Conservation (phyloP, 2,888 invertebrate genomes). For the Lymantria dispar region DNA sequence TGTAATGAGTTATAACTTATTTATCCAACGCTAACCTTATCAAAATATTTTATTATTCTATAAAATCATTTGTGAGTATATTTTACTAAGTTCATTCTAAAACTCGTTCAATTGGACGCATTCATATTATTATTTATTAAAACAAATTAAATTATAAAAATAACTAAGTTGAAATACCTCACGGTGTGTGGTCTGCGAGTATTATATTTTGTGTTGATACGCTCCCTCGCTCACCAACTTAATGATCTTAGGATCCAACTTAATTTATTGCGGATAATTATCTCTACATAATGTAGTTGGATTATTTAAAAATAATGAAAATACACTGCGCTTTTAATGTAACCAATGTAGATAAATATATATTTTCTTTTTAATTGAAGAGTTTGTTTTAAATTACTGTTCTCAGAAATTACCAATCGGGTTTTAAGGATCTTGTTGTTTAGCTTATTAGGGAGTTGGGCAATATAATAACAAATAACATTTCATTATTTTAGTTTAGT, state of each 20-base stretch:
- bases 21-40: too few relatives aligned
- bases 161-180: conserved; percentile 27
- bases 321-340: neutral
- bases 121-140: conserved; percentile 1
- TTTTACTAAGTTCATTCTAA: conserved; percentile 4
- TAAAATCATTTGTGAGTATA: neutral
- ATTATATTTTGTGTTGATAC: conserved; percentile 26
- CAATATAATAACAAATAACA: too few relatives aligned
- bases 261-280: conserved; percentile 42
- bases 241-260: conserved; percentile 35
- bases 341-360: neutral
- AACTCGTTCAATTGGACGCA: conserved; percentile 9
- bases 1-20: too few relatives aligned
- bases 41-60: neutral
- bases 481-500: too few relatives aligned
- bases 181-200: conserved; percentile 39
- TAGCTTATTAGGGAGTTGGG: too few relatives aligned
- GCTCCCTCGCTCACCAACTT: conserved; percentile 18
- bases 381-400: too few relatives aligned
- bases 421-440: too few relatives aligned
- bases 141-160: conserved; percentile 21
- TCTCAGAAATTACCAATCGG: too few relatives aligned
- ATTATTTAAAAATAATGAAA: conserved; percentile 14
- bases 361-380: too few relatives aligned
- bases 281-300: conserved; percentile 21